Base-by-base conservation (phyloP, 2,888 invertebrate genomes). In the Drosophila monieri region DNA sequence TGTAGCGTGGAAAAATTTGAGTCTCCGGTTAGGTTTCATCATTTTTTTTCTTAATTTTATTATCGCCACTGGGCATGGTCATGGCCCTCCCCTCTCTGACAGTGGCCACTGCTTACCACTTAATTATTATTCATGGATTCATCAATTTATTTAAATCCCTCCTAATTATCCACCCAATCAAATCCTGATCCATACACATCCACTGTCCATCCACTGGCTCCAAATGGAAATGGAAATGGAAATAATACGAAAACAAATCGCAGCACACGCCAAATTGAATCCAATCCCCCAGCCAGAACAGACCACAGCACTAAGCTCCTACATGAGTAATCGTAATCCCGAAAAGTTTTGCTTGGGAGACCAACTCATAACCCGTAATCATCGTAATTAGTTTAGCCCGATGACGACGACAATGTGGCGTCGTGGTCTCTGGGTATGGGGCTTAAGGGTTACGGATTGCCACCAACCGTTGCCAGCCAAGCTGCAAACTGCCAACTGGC, bases 1-100 rank as follows among this genome's bases (percentile, higher is more conserved):
- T 69, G 61, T 73, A 74, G 77, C 80, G 77, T 87, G 80, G 77
- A 81, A 81, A 80, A 87, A 81, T 87, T 87, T 74, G 15, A 48
- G 67, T 72, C 57, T 14, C 43, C 53, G 44, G 30, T 30, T 30
- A 21, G 48, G 51, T 55, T 54, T 81, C 79, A 70, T 80, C 78
- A 86, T 67, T 65, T 35, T 39, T n/a, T 67, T 65, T 18, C 18
- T 1, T 2, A 18, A 68, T 62, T 78, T 84, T 70, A 80, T 84
- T 70, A 80, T 70, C 18, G 64, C 65, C 39, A 43, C 27, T 55
- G 44, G 52, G 57, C 52, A 23, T 66, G 67, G 62, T 18, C 62
- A 64, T 44, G 62, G 53, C 44, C 10, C 15, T 6, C 44, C 10
- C 15, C 25, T 25, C 30, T 10, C 30, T 1, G 32, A 32, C 32